Conservation (phyloP, 1,140 invertebrate genomes). For the Aleiodes sp. region DNA sequence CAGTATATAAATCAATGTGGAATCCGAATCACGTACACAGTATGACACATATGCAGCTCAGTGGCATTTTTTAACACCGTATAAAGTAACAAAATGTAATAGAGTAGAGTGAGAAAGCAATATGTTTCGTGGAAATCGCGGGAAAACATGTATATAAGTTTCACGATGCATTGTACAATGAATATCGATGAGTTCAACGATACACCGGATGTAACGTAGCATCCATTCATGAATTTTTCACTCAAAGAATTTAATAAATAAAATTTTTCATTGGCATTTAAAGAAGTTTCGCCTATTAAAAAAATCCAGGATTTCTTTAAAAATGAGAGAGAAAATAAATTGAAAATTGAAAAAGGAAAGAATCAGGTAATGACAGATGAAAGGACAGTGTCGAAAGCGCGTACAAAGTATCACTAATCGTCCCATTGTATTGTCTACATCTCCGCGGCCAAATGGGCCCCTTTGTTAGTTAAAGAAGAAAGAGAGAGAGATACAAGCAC, state of each 20-base stretch:
- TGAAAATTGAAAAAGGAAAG: neutral
- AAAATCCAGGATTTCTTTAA: too few species aligned
- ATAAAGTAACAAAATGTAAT: constrained; percentile 15
- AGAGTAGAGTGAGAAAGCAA: neutral
- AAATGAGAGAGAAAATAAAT: too few species aligned
- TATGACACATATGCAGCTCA: neutral
- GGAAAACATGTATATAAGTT: constrained; percentile 14
- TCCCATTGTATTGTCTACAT: constrained; percentile 26
- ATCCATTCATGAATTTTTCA: neutral
- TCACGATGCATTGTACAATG: neutral
- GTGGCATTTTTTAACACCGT: neutral
- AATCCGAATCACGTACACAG: neutral
- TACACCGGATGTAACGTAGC: constrained; percentile 11
- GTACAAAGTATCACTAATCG: constrained; percentile 27
- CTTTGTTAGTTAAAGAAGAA: constrained; percentile 26
- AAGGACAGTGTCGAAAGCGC: constrained; percentile 15
- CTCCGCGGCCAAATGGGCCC: neutral
- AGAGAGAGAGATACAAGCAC: too few species aligned
- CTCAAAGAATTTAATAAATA: neutral
- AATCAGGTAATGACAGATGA: constrained; percentile 11
- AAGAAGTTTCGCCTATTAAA: too few species aligned
- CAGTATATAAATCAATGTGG: neutral
- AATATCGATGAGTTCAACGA: constrained; percentile 9
- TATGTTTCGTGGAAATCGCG: constrained; percentile 9
- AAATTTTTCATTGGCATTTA: too few species aligned